These are phyloP conservation scores for Emydoidea blandingii DNA, from an alignment of 2,797 vertebrate genomes.

Conservation along the genomic window DNA sequence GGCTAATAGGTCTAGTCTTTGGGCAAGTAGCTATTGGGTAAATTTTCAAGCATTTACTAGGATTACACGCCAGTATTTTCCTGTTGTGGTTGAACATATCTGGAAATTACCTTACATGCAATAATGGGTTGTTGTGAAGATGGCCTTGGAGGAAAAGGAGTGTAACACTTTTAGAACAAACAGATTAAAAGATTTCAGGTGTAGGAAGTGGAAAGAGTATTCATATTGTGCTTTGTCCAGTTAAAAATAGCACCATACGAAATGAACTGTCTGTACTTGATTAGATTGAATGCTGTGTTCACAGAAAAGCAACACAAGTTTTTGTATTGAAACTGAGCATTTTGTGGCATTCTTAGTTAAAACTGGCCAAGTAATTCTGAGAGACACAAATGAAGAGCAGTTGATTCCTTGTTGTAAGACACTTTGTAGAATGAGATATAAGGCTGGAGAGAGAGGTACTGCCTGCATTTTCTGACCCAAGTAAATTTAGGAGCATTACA, in stretches of 20 bases:
- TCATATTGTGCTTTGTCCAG: background rate
- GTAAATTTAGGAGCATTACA: background rate
- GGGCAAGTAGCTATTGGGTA: background rate
- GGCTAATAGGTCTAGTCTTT: background rate
- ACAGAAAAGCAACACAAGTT: background rate
- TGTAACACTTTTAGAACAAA: background rate
- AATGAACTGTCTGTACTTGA: background rate
- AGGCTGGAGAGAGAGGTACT: background rate
- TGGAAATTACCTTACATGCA: background rate
- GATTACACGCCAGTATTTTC: background rate
- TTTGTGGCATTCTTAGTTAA: background rate
- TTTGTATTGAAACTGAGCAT: background rate
- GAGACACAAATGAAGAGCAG: background rate
- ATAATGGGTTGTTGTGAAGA: background rate
- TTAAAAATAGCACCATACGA: background rate
- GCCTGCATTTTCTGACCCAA: background rate
- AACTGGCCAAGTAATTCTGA: background rate
- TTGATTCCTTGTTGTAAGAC: background rate
- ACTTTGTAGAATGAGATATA: fast-evolving
- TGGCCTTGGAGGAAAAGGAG: background rate
- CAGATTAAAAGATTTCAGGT: background rate
- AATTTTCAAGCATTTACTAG: background rate
- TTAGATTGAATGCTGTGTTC: background rate
- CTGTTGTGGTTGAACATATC: background rate
- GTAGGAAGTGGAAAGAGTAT: background rate